Conservation (phyloP, 1,140 invertebrate species). For the Listronotus oregonensis region DNA sequence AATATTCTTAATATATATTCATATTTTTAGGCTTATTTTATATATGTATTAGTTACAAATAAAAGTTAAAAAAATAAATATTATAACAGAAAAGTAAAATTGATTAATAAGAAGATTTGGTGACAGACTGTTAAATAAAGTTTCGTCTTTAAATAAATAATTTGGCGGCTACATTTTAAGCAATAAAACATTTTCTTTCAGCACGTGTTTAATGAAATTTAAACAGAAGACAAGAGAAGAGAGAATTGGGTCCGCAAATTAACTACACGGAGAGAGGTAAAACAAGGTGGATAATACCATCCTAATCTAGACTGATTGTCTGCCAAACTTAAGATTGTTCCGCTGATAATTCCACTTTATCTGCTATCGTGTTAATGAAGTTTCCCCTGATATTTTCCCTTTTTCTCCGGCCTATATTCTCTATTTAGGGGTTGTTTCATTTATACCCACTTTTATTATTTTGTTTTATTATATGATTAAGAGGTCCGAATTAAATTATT, state of each 20-base stretch:
- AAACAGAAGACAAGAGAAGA: slow-evolving; percentile 22
- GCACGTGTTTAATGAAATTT: slow-evolving; percentile 28
- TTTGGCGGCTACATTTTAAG: no score
- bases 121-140: no score
- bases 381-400: slow-evolving; percentile 16
- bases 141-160: no score
- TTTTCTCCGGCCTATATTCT: slow-evolving; percentile 7
- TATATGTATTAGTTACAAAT: no score
- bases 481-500: background rate
- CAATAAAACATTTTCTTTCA: background rate
- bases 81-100: no score
- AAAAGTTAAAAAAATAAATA: no score
- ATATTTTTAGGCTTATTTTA: no score
- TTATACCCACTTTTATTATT: slow-evolving; percentile 19
- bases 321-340: slow-evolving; percentile 37
- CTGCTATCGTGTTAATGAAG: slow-evolving; percentile 32
- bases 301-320: slow-evolving; percentile 38
- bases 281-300: slow-evolving; percentile 36
- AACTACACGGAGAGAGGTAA: slow-evolving; percentile 34
- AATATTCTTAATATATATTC: no score
- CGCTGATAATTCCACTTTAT: slow-evolving; percentile 35
- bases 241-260: slow-evolving; percentile 32
- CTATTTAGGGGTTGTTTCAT: background rate
- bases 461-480: background rate
- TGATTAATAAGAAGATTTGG: no score